Percentiles rank a stretch among this genome's conserved stretches.
Evolutionary conservation across 2,888 invertebrate species (phyloP).

Genomic region (Hartigia nigra): DNA sequence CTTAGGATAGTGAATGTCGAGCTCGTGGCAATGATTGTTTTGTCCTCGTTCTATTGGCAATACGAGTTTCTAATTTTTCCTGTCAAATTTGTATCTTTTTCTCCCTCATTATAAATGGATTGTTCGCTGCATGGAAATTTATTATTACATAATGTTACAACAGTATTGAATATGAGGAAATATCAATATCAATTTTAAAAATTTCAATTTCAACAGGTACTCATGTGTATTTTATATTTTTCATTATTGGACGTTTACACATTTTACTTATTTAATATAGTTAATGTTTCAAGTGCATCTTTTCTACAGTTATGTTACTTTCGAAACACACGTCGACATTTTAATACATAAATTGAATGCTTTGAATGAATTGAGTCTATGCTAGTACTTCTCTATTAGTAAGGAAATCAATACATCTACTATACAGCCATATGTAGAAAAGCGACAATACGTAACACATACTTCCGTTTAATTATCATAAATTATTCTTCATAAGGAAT

Average conservation of each 20-base stretch:
- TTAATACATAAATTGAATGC: neutral
- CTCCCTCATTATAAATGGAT: neutral
- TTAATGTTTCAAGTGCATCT: neutral
- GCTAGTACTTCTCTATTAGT: neutral
- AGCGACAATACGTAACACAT: neutral
- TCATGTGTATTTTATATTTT: neutral
- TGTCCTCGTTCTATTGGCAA: neutral
- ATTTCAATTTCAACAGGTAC: neutral
- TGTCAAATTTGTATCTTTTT: neutral
- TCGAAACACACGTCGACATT: neutral
- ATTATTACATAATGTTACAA: neutral
- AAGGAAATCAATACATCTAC: neutral
- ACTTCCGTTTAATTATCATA: neutral
- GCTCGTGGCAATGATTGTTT: neutral
- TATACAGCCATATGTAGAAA: neutral
- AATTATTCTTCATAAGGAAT: neutral
- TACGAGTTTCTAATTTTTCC: neutral
- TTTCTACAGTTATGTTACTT: neutral
- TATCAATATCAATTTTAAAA: neutral
- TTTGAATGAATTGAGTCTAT: neutral
- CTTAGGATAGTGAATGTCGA: neutral
- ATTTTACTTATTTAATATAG: neutral
- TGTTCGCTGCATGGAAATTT: neutral
- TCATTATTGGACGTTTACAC: neutral
- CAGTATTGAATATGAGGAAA: neutral